Evolutionary conservation across 2,797 vertebrate genomes (phyloP).

Genomic region (Tadarida brasiliensis): DNA sequence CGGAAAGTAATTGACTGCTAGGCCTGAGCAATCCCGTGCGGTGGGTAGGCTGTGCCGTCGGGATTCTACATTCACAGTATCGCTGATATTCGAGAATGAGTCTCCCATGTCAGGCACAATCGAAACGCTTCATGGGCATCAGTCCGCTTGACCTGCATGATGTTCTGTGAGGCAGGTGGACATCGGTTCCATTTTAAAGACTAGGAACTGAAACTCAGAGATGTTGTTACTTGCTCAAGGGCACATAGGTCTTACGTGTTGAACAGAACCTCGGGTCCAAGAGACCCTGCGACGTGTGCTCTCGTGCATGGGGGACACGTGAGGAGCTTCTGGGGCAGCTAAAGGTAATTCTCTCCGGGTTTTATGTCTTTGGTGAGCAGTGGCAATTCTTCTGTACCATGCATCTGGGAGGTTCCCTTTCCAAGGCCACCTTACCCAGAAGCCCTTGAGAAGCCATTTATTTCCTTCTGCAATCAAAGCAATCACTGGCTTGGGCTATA

Average conservation of each 20-base stretch:
- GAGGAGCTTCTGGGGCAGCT: not conserved
- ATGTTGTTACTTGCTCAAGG: not conserved
- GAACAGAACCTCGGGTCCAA: not conserved
- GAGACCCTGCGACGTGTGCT: not conserved
- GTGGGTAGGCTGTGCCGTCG: not conserved
- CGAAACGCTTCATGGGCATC: not conserved
- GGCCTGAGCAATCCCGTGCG: not conserved
- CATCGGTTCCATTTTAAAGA: not conserved
- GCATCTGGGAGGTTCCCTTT: conserved; percentile 42
- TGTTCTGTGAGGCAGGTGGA: not conserved
- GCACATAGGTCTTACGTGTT: not conserved
- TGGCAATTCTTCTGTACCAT: not conserved
- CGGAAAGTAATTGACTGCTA: not conserved
- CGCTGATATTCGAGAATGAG: not conserved
- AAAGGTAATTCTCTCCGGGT: not conserved
- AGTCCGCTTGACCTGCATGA: not conserved
- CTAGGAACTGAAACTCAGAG: not conserved
- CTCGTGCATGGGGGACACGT: not conserved
- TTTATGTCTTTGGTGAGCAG: not conserved
- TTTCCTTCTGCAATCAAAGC: conserved; percentile 50
- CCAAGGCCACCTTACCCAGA: not conserved
- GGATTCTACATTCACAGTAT: not conserved
- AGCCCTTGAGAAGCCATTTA: not conserved
- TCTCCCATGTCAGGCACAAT: not conserved
- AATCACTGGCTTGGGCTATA: not conserved